Percentiles rank a stretch among this genome's conserved stretches.
phyloP scores from a whole-genome alignment of 92 coral and sea anemone species.

The Plumapathes pennacea region DNA sequence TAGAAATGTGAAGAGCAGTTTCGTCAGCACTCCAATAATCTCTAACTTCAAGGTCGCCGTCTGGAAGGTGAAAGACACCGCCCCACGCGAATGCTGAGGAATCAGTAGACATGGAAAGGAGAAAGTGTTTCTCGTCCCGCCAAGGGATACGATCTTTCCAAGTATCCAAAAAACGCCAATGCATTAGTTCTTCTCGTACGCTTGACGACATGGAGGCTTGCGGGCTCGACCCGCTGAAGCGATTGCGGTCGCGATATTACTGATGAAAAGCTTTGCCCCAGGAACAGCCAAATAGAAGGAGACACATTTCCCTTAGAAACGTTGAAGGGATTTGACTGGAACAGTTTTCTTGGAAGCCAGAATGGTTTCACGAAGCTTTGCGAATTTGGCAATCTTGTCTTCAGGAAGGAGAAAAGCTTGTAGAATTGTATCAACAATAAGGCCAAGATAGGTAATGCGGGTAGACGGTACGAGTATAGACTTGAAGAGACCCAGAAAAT shows the following conservation, averaged over 20 bases:
- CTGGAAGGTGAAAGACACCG: slow-evolving; percentile 8
- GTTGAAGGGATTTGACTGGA: neutral
- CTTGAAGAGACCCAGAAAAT: neutral
- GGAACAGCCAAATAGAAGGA: slow-evolving; percentile 13
- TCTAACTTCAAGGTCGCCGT: neutral
- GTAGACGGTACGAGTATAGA: neutral
- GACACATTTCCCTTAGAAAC: slow-evolving; percentile 5
- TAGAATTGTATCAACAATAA: neutral
- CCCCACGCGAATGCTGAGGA: slow-evolving; percentile 14
- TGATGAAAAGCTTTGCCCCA: slow-evolving; percentile 14
- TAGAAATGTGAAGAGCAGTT: slow-evolving; percentile 7
- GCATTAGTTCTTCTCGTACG: slow-evolving; percentile 2
- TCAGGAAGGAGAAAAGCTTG: slow-evolving; percentile 3
- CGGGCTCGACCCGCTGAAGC: slow-evolving; percentile 6
- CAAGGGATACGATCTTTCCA: slow-evolving; percentile 23
- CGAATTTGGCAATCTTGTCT: neutral
- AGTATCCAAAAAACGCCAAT: slow-evolving; percentile 9
- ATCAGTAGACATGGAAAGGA: slow-evolving; percentile 4
- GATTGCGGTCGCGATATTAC: slow-evolving; percentile 4
- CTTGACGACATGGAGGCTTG: no score
- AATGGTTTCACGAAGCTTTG: slow-evolving; percentile 4
- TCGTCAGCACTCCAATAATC: slow-evolving; percentile 9
- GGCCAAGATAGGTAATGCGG: neutral
- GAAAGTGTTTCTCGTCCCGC: slow-evolving; percentile 17
- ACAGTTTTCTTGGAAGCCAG: neutral